Base-by-base conservation (phyloP, 2,888 invertebrate species). In the Macrophya alboannulata region DNA sequence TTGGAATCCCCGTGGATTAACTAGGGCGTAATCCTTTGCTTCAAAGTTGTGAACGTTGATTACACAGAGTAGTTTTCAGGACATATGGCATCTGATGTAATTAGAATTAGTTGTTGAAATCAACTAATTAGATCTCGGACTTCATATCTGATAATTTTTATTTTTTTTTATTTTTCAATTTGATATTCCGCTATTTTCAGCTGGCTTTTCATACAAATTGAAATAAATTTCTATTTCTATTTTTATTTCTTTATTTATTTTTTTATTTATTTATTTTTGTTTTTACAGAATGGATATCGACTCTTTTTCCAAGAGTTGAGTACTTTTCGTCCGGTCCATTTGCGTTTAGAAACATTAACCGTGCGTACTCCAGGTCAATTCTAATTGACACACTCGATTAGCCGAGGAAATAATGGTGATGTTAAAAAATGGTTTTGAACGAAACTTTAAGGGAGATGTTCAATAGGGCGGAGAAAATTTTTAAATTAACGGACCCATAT, bases 371-470 rank as follows among this genome's bases (percentile, higher is more conserved):
- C 48, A 25, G 51, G 81, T 81, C 81, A 81, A 81, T 81, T 81
- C 37, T 81, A 81, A 81, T 81, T 81, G 81, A 81, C 81, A 81
- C 81, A 43, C 21, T 81, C 81, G 81, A 81, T 81, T 81, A 51
- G 37, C 21, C 43, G 59, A n/a, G 21, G 21, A 81, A 81, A 81
- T 81, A 62, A 81, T 62, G 81, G 81, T 59, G 59, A 43, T 40
- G 40, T 1, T 51, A 59, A 81, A 77, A 77, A 77, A 77, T 31
- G 77, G 25, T 31, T 68, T 68, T 68, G 25, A 74, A 74, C 74
- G 9, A 74, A 45, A 74, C 12, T 74, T 74, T 0, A 12, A 17
- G 37, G 37, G 37, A 17, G 37, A 37, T 68, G 5, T 68, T 68
- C 17, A 37, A 68, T 68, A 17, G 68, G 37, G 25, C 6, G 68